Conservation (phyloP, 2,797 vertebrate genomes). For the Toxotes lorentzi region DNA sequence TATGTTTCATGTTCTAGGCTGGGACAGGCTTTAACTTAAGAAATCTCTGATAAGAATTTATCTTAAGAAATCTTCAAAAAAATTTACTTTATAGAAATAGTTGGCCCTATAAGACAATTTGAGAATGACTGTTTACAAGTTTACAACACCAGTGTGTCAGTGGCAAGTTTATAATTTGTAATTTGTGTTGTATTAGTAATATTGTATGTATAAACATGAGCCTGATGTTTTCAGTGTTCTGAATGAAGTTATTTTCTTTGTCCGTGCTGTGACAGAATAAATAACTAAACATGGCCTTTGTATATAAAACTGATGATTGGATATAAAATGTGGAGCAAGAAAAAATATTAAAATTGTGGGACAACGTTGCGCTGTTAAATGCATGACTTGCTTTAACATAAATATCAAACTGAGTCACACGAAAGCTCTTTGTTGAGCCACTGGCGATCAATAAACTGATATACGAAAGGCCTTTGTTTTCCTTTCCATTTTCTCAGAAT, state of each 20-base stretch:
- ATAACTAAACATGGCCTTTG: not conserved
- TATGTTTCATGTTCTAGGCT: too few relatives aligned
- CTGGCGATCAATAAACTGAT: not conserved
- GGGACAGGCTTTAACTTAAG: too few relatives aligned
- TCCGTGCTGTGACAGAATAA: not conserved
- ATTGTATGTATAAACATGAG: not conserved
- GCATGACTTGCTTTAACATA: not conserved
- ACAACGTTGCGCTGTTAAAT: too few relatives aligned
- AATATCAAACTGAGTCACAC: not conserved
- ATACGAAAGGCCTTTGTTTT: not conserved
- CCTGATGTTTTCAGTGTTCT: not conserved
- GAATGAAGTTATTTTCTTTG: not conserved
- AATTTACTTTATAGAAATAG: not conserved
- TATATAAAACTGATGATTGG: not conserved
- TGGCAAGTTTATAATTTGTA: too few relatives aligned
- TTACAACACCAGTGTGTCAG: too few relatives aligned
- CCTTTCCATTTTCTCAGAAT: conserved; percentile 34
- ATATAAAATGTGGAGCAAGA: too few relatives aligned
- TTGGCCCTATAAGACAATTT: too few relatives aligned
- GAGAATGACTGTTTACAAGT: too few relatives aligned
- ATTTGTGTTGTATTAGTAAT: not conserved
- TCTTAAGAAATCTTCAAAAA: not conserved
- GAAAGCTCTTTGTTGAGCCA: not conserved
- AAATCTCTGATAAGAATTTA: too few relatives aligned
- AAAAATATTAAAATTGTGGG: not conserved